A percentile compares a stretch with the other conserved stretches of the same genome.
Evolutionary conservation across 1,140 invertebrate species (phyloP).

Genomic region (Brachionus rotundiformis): DNA sequence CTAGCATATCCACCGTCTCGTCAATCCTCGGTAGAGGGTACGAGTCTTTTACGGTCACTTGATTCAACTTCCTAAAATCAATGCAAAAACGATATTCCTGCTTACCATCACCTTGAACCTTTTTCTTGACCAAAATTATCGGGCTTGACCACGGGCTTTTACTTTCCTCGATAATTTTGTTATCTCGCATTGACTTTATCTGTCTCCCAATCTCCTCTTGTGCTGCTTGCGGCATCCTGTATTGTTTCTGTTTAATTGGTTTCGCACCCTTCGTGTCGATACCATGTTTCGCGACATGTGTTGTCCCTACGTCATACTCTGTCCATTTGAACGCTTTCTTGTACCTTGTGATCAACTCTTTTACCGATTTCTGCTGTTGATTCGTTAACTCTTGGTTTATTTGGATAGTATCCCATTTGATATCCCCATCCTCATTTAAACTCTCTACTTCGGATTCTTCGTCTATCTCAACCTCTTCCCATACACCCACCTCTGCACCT

Average conservation of each 20-base stretch:
- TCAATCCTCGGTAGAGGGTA: conserved; percentile 21
- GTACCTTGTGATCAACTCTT: conserved; percentile 40
- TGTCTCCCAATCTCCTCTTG: conserved; percentile 44
- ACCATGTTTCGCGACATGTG: conserved; percentile 54
- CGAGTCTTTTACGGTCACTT: conserved; percentile 14
- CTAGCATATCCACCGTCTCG: not conserved
- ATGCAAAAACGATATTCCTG: conserved; percentile 19
- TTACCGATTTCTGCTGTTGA: not conserved
- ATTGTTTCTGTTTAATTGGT: conserved; percentile 54
- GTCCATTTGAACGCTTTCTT: conserved; percentile 37
- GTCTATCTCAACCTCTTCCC: not conserved
- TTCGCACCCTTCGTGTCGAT: conserved; percentile 56
- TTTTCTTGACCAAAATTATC: conserved; percentile 25
- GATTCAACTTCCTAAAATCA: conserved; percentile 33
- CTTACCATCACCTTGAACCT: not conserved
- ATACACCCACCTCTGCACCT: not conserved
- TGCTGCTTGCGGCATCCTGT: conserved; percentile 7
- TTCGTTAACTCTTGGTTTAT: not conserved
- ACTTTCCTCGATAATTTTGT: conserved; percentile 57
- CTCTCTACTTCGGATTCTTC: not conserved
- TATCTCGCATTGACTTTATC: conserved; percentile 21
- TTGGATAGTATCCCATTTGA: conserved; percentile 63
- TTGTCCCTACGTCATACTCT: conserved; percentile 54
- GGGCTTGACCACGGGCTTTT: not conserved
- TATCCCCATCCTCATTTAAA: not conserved